Conservation (phyloP, 1,140 invertebrate species). For the Condylostylus longicornis region DNA sequence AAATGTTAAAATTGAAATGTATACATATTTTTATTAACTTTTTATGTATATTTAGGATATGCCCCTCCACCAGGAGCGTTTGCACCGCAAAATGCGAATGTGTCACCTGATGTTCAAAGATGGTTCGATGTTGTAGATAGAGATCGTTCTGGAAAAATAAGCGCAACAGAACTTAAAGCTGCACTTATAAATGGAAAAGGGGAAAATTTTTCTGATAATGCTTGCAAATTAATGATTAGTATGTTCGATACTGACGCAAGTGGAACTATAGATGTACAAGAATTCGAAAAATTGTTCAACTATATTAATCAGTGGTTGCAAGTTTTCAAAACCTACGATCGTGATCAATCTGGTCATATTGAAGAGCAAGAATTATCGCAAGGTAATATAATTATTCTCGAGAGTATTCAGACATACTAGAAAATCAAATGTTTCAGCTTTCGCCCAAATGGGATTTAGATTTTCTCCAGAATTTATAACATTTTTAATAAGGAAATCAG, state of each 20-base stretch:
- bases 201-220: conserved; percentile 65
- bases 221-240: conserved; percentile 83
- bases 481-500: conserved; percentile 53
- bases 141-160: conserved; percentile 70
- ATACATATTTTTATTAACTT: no score
- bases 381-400: no score
- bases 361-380: conserved; percentile 62
- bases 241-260: conserved; percentile 78
- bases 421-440: conserved; percentile 38
- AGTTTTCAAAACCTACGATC: conserved; percentile 69
- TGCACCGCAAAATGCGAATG: conserved; percentile 24
- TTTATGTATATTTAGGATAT: no score
- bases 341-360: conserved; percentile 67
- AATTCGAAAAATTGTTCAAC: conserved; percentile 75
- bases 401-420: no score
- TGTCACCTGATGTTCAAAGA: conserved; percentile 52
- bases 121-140: conserved; percentile 73
- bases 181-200: conserved; percentile 79
- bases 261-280: conserved; percentile 73
- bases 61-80: conserved; percentile 26
- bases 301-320: conserved; percentile 80
- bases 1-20: no score
- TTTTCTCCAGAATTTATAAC: conserved; percentile 63
- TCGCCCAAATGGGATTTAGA: conserved; percentile 77
- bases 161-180: conserved; percentile 57